phyloP scores from a whole-genome alignment of 2,888 invertebrate species.

The Orthosia cruda region DNA sequence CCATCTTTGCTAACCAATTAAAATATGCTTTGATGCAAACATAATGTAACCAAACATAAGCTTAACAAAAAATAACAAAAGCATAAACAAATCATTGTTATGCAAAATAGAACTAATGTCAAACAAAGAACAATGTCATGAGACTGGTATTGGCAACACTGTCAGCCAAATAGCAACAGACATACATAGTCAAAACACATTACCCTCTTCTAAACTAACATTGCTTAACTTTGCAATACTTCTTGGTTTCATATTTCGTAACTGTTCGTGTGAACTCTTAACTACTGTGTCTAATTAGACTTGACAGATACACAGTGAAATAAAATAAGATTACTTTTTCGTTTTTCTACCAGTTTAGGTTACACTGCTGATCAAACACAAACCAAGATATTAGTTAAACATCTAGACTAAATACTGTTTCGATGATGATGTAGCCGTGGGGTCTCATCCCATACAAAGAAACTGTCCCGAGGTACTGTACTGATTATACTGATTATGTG shows the following conservation, averaged over 20 bases:
- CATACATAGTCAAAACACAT: constrained; percentile 52
- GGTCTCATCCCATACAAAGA: too few relatives aligned
- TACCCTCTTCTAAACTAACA: constrained; percentile 45
- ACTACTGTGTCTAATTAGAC: constrained; percentile 39
- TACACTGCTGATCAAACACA: background rate
- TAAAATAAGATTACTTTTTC: background rate
- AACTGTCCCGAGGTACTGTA: too few relatives aligned
- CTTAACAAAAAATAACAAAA: constrained; percentile 23
- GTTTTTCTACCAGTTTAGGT: too few relatives aligned
- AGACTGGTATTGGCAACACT: constrained; percentile 29
- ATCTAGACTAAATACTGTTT: too few relatives aligned
- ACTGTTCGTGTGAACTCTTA: constrained; percentile 57
- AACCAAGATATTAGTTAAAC: background rate
- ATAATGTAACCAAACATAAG: constrained; percentile 1
- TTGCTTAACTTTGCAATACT: constrained; percentile 51
- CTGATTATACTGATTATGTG: too few relatives aligned
- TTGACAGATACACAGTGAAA: constrained; percentile 3
- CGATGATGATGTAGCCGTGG: too few relatives aligned
- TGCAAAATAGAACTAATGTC: constrained; percentile 35
- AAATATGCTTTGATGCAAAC: background rate
- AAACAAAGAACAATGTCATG: constrained; percentile 29
- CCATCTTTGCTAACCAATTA: background rate
- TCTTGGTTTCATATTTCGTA: constrained; percentile 52
- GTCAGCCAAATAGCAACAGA: constrained; percentile 20
- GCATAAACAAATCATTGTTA: constrained; percentile 37